phyloP scores from a whole-genome alignment of 2,797 vertebrate species.

The Ctenosaura bakeri region DNA sequence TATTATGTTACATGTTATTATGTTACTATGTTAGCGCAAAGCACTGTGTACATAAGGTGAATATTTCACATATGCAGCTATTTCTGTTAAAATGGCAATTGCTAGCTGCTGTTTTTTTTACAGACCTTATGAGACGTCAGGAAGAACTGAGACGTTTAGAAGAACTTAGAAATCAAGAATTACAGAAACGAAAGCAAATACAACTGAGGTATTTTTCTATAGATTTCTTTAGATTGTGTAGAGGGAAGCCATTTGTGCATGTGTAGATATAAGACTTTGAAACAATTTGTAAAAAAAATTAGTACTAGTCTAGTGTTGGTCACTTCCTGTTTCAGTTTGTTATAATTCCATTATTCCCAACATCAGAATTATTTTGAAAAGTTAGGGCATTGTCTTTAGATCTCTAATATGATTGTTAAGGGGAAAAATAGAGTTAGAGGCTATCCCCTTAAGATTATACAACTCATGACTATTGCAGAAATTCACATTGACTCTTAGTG shows the following conservation, averaged over 20 bases:
- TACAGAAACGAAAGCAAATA: slow-evolving; percentile 96
- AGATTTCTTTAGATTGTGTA: not conserved
- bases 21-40: too few relatives aligned
- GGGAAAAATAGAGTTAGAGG: too few relatives aligned
- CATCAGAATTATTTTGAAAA: too few relatives aligned
- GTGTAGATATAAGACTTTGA: not conserved
- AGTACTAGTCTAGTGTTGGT: not conserved
- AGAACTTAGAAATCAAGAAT: slow-evolving; percentile 96
- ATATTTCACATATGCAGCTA: not conserved
- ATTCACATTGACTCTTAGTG: too few relatives aligned
- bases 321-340: too few relatives aligned
- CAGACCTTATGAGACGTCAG: slow-evolving; percentile 97
- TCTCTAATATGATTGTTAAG: too few relatives aligned
- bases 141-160: slow-evolving; percentile 95
- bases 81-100: not conserved
- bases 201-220: slow-evolving; percentile 89
- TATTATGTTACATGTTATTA: too few relatives aligned
- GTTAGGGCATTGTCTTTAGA: too few relatives aligned
- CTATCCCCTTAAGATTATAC: too few relatives aligned
- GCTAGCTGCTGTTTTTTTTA: slow-evolving; percentile 49
- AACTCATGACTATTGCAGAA: too few relatives aligned
- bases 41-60: not conserved
- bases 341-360: too few relatives aligned
- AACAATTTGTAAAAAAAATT: not conserved
- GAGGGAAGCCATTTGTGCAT: not conserved